Base-by-base conservation (phyloP, 1,140 invertebrate species). In the Triops longicaudatus region DNA sequence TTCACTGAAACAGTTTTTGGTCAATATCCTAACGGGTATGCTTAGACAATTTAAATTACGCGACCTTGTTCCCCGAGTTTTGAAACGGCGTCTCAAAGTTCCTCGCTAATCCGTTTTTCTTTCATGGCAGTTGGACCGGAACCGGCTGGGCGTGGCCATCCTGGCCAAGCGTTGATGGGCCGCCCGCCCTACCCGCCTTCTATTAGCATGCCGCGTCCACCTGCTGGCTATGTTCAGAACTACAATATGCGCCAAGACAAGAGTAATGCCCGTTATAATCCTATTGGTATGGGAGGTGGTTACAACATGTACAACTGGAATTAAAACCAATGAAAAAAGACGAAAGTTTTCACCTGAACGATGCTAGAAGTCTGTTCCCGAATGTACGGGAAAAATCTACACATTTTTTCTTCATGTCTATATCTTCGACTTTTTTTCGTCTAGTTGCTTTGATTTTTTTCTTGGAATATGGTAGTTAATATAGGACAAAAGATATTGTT, bases 221-320 rank as follows among this genome's bases (percentile, higher is more conserved):
- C 75, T n/a, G 37, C 80, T 7, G 79, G 81, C n/a, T 79, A 80
- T 63, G 81, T 83, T 37, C 84, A 85, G n/a, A 84, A 84, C 0
- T 85, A 84, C 6, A 85, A 84, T 1, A 85, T 86, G 83, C 82
- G 85, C 28, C 85, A 85, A 84, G 85, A 86, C n/a, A 86, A 85
- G 76, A 83, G 85, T 9, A 84, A 86, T 76, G 84, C 84, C 43
- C 78, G 80, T 28, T 81, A 80, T 76, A 79, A 81, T 75, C 80
- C 80, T 27, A 81, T 81, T 50, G 80, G 80, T 17, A 79, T 81
- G 78, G 80, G 80, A 22, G 80, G 80, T 41, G 80, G 80, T 17
- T 81, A 81, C 75, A 81, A 81, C 75, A 79, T 80, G 74, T 80
- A 81, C 79, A 80, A 79, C 74, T 81, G 80, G 80, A 81, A 81